These are phyloP conservation scores for Anniella stebbinsi DNA, from an alignment of 2,797 vertebrate species.

Conservation along the genomic window DNA sequence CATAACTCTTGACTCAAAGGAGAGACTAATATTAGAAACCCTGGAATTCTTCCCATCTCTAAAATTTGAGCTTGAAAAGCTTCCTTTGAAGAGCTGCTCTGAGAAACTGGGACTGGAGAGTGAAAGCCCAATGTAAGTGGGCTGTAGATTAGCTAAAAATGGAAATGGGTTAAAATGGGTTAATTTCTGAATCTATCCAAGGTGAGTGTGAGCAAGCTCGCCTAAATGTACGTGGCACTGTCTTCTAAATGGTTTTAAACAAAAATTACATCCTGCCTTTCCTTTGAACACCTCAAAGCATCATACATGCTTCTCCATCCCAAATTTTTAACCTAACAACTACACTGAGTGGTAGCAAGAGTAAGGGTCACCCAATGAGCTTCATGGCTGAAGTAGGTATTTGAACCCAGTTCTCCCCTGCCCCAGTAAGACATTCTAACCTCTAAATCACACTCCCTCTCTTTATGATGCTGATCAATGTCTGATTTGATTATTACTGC, in stretches of 20 bases:
- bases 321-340: background rate
- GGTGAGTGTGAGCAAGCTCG: too few relatives aligned
- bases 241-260: background rate
- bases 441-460: background rate
- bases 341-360: background rate
- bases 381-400: background rate
- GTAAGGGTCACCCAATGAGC: background rate
- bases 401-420: background rate
- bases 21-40: too few relatives aligned
- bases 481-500: background rate
- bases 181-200: too few relatives aligned
- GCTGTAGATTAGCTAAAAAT: too few relatives aligned
- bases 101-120: too few relatives aligned
- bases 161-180: too few relatives aligned
- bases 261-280: background rate
- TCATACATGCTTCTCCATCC: background rate
- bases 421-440: background rate
- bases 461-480: background rate
- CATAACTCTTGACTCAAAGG: too few relatives aligned
- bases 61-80: too few relatives aligned
- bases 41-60: too few relatives aligned
- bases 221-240: background rate
- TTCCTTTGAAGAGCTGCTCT: too few relatives aligned
- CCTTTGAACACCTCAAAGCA: background rate
- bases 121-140: too few relatives aligned